These are phyloP conservation scores for Anarrhichthys ocellatus DNA, from an alignment of 2,113 vertebrate species.

Conservation along the genomic window DNA sequence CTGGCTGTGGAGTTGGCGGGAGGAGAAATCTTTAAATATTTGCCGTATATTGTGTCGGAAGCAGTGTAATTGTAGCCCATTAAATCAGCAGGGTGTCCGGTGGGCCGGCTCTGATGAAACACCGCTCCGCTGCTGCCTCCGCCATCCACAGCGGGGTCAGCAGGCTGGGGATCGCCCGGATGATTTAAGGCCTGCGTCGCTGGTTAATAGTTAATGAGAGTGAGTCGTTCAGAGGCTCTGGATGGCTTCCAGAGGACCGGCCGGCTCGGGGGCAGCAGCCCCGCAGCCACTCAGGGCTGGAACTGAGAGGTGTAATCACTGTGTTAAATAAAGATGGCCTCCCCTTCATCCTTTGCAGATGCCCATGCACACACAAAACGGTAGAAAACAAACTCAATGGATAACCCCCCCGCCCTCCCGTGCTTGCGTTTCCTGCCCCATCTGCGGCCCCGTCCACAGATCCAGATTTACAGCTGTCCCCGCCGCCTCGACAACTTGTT, in stretches of 20 bases:
- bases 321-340: slow-evolving; percentile 58
- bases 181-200: slow-evolving; percentile 70
- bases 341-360: slow-evolving; percentile 31
- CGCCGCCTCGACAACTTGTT: slow-evolving; percentile 67
- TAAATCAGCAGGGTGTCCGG: slow-evolving; percentile 72
- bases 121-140: slow-evolving; percentile 48
- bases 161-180: slow-evolving; percentile 63
- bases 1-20: slow-evolving; percentile 52
- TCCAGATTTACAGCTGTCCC: slow-evolving; percentile 73
- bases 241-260: slow-evolving; percentile 53
- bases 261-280: slow-evolving; percentile 44
- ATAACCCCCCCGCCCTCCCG: slow-evolving; percentile 11
- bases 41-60: slow-evolving; percentile 73
- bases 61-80: slow-evolving; percentile 75
- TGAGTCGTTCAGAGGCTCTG: slow-evolving; percentile 54
- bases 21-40: slow-evolving; percentile 74
- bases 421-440: slow-evolving; percentile 35
- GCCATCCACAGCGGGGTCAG: slow-evolving; percentile 71
- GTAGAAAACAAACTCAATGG: slow-evolving; percentile 35
- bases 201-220: slow-evolving; percentile 77
- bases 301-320: slow-evolving; percentile 63
- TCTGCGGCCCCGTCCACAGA: slow-evolving; percentile 58
- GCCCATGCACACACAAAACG: slow-evolving; percentile 21
- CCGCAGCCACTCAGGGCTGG: slow-evolving; percentile 18
- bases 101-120: slow-evolving; percentile 66